These are phyloP conservation scores for Drosophila nannoptera DNA, from an alignment of 1,140 invertebrate genomes.

Conservation along the genomic window DNA sequence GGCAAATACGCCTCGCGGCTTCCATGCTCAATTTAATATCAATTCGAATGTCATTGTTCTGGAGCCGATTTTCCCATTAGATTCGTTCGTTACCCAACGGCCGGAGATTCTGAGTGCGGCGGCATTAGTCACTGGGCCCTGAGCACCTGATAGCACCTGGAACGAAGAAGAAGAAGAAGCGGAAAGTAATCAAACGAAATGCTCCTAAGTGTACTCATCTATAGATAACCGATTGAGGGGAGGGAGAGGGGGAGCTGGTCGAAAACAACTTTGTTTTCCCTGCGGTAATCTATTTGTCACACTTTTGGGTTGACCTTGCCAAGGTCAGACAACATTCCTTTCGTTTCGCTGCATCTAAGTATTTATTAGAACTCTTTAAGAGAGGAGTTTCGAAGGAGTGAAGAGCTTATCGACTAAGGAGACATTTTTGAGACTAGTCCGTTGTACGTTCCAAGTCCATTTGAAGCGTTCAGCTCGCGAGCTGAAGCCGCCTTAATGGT, in stretches of 20 bases:
- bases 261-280: slow-evolving; percentile 2
- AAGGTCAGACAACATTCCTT: slow-evolving; percentile 5
- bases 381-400: slow-evolving; percentile 3
- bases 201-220: neutral
- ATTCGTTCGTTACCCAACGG: slow-evolving; percentile 21
- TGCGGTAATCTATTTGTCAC: slow-evolving; percentile 1
- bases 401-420: slow-evolving; percentile 28
- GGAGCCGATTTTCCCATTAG: slow-evolving; percentile 8
- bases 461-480: neutral
- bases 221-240: slow-evolving; percentile 1
- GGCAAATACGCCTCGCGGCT: slow-evolving; percentile 43
- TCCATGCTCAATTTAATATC: slow-evolving; percentile 27
- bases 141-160: slow-evolving; percentile 17
- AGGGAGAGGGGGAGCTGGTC: neutral
- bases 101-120: slow-evolving; percentile 26
- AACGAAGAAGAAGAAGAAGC: neutral
- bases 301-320: slow-evolving; percentile 19
- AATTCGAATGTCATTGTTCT: slow-evolving; percentile 46
- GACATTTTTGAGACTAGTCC: slow-evolving; percentile 30
- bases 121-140: slow-evolving; percentile 12
- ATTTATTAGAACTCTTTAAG: slow-evolving; percentile 34
- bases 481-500: slow-evolving; percentile 13
- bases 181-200: neutral
- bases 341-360: slow-evolving; percentile 32
- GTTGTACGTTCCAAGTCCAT: slow-evolving; percentile 25